Base-by-base conservation (phyloP, 2,888 invertebrate genomes). In the Pecten maximus region DNA sequence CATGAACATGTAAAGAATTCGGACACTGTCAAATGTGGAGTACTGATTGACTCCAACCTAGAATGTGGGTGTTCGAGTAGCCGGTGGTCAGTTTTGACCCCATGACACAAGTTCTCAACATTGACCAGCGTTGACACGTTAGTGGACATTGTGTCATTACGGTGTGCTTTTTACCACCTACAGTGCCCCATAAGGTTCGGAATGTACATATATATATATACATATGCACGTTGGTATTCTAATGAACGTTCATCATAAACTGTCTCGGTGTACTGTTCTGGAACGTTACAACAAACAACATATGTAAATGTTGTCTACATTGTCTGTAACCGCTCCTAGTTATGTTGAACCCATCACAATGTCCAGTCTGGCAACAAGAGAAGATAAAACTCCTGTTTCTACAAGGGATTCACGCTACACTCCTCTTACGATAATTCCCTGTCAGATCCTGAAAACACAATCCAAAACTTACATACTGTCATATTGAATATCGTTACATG, bases 41-140 rank as follows among this genome's bases (percentile, higher is more conserved):
- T 54, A 54, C 19, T 2, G 12, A n/a, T n/a, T n/a, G 54, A n/a
- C n/a, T 54, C 23, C 16, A 6, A 74, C 28, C 60, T 28, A 74
- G 74, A 35, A 12, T 74, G 74, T 74, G 74, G 28, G 74, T 35
- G 74, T 74, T 35, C 74, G 35, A 23, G 60, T 74, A 35, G 74
- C 74, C 74, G 74, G 35, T 74, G 74, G 74, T 74, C 74, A 74
- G 28, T 74, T 35, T 74, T 74, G 74, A 74, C 74, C 74, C 35
- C 35, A 74, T 74, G 35, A 28, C 35, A 74, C 74, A 74, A 28
- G 74, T 15, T 28, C 74, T 74, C 74, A 28, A 28, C 74, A 74
- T 6, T 74, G 74, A 74, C 74, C 74, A 74, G 74, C 35, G 28
- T 1, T 74, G 74, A 74, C 74, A 74, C 16, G 28, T 35, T 35